phyloP scores from a whole-genome alignment of 2,888 invertebrate species.

The Norana najaformis region DNA sequence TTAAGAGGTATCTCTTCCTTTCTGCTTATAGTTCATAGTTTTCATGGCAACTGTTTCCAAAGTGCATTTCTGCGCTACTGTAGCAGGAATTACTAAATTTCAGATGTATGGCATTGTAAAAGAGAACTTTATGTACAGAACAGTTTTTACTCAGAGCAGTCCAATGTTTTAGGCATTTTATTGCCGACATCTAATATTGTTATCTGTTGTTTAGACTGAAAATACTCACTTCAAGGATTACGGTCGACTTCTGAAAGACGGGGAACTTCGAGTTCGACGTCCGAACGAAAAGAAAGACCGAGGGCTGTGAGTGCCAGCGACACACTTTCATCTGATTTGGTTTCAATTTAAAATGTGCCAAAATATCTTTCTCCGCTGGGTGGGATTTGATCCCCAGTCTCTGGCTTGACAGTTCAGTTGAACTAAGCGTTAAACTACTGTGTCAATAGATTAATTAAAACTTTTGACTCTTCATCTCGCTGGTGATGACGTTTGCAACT shows the following conservation, averaged over 20 bases:
- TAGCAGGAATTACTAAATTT: too few species aligned
- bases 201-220: slow-evolving; percentile 66
- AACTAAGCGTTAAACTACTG: not conserved
- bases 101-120: too few species aligned
- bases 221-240: slow-evolving; percentile 83
- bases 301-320: not conserved
- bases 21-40: too few species aligned
- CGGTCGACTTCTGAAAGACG: slow-evolving; percentile 88
- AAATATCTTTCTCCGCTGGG: not conserved
- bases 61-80: too few species aligned
- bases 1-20: too few species aligned
- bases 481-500: too few species aligned
- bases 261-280: slow-evolving; percentile 73
- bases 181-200: not conserved
- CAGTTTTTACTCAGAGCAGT: too few species aligned
- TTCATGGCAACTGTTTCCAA: too few species aligned
- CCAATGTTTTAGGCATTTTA: not conserved
- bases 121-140: too few species aligned
- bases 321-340: not conserved
- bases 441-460: not conserved
- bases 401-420: not conserved
- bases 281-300: slow-evolving; percentile 29
- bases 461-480: not conserved
- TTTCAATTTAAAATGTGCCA: not conserved
- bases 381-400: not conserved